Base-by-base conservation (phyloP, 1,140 invertebrate genomes). In the Drosophila nigrodunni region DNA sequence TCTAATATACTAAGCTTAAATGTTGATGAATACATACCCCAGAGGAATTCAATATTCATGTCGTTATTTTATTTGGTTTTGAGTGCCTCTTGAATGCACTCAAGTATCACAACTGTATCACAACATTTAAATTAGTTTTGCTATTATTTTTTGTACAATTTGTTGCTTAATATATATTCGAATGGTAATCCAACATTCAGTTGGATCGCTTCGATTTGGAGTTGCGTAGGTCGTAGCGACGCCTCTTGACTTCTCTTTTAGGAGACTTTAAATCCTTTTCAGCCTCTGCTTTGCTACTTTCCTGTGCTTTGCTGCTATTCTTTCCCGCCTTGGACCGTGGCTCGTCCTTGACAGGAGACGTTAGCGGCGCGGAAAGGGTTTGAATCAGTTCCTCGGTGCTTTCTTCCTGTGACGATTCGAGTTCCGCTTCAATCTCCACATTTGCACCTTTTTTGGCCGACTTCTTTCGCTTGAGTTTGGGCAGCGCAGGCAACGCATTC, bases 171-270 rank as follows among this genome's bases (percentile, higher is more conserved):
- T 34, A 10, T 13, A 15, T 41, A 52, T 30, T 4, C 2, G 9
- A 6, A 61, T 52, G 44, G 41, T 2, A 25, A 37, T 15, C 21
- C 18, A 5, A 34, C 18, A 15, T 52, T 15, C 58, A 70, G 10
- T n/a, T 50, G 1, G 68, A 1, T 10, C 65, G 65, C 34, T 69
- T 74, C 9, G 54, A 25, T 15, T 80, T 87, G 7, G 76, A 50
- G 37, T 79, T 82, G 49, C 82, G 82, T 1, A 87, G 68, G 57
- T 88, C 61, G 50, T 87, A 87, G 34, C 82, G 80, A 35, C 79
- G 52, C 1, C 61, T 59, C 8, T 77, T 88, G 46, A 25, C 18
- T 25, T 21, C 5, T 11, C n/a, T 21, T 39, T 35, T 18, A 3
- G 25, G 0, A 30, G 37, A 39, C 2, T 61, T 47, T 7, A 37